phyloP scores from a whole-genome alignment of 2,888 invertebrate genomes.

The Meteorus colon region DNA sequence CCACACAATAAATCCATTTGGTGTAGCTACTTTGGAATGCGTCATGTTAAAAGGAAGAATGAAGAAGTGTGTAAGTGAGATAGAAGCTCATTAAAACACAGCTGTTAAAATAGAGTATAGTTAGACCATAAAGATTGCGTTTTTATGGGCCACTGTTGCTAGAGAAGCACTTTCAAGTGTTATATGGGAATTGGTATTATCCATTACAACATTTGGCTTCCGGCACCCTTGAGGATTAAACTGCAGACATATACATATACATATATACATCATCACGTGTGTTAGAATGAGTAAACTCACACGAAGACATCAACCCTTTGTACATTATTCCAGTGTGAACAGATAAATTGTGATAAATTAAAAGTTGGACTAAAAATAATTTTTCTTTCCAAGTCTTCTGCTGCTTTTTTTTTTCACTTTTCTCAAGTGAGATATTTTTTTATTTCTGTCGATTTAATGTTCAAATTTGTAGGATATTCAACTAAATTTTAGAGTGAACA shows the following conservation, averaged over 20 bases:
- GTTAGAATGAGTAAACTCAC: background rate
- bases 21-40: background rate
- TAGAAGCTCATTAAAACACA: background rate
- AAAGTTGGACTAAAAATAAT: background rate
- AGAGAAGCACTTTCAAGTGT: constrained; percentile 9
- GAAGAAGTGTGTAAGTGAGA: background rate
- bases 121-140: constrained; percentile 2
- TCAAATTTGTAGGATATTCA: too few relatives aligned
- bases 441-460: too few relatives aligned
- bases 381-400: background rate
- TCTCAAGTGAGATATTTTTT: too few relatives aligned
- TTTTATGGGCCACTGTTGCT: constrained; percentile 8
- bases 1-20: too few relatives aligned
- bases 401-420: too few relatives aligned
- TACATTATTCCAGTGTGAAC: background rate
- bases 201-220: constrained; percentile 1
- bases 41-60: background rate
- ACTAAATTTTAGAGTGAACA: too few relatives aligned
- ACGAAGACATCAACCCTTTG: background rate
- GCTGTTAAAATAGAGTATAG: constrained; percentile 14
- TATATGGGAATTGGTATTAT: constrained; percentile 8
- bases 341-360: constrained; percentile 12
- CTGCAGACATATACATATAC: constrained; percentile 9
- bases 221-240: constrained; percentile 3
- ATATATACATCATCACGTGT: background rate